Evolutionary conservation across 2,797 vertebrate species (phyloP).

Genomic region (Helicolenus hilgendorfi): DNA sequence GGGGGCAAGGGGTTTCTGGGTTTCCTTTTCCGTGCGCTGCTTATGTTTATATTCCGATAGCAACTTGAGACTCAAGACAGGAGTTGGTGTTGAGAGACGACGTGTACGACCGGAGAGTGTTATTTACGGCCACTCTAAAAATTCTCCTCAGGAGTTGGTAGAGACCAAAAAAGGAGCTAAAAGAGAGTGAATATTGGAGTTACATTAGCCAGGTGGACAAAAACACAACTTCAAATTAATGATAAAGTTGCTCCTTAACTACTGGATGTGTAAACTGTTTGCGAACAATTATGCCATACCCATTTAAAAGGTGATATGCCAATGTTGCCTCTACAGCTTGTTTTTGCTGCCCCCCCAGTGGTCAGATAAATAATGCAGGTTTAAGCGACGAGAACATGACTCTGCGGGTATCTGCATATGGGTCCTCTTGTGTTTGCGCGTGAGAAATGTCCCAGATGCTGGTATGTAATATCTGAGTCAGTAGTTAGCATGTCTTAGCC

Average conservation of each 20-base stretch:
- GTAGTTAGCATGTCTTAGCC: not conserved
- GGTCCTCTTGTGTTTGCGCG: not conserved
- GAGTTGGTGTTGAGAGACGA: too few relatives aligned
- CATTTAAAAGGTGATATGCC: not conserved
- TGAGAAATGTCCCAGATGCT: slow-evolving; percentile 4
- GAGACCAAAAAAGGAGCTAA: not conserved
- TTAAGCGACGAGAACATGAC: not conserved
- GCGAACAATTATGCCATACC: not conserved
- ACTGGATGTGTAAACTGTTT: not conserved
- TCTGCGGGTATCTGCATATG: not conserved
- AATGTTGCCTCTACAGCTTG: not conserved
- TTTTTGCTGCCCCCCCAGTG: not conserved
- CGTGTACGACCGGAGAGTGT: too few relatives aligned
- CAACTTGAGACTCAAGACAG: not conserved
- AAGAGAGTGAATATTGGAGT: not conserved
- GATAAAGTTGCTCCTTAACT: not conserved
- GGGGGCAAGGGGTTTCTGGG: too few relatives aligned
- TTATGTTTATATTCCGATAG: not conserved
- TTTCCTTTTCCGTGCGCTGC: not conserved
- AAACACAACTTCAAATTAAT: not conserved
- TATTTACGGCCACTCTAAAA: too few relatives aligned
- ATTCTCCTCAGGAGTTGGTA: not conserved
- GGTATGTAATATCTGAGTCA: slow-evolving; percentile 30
- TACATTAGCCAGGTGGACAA: not conserved
- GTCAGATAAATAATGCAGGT: not conserved